Evolutionary conservation across 64 coral and sea anemone genomes (phyloP).

Genomic region (Hydrozoanthus tunicans): DNA sequence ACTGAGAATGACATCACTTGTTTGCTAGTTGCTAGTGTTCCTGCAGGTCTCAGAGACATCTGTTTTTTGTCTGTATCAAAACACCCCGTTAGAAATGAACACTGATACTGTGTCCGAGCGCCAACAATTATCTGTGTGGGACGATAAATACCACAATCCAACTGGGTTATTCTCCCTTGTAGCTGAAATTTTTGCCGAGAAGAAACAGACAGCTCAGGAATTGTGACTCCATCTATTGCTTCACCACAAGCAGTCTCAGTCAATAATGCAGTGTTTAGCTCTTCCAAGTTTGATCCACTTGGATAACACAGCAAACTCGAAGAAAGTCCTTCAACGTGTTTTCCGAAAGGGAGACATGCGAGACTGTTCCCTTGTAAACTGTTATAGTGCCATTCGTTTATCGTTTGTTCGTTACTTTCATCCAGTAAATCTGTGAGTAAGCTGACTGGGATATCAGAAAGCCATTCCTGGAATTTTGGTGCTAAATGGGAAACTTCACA

Average conservation of each 20-base stretch:
- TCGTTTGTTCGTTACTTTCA: conserved; percentile 64
- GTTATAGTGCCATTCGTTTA: conserved; percentile 30
- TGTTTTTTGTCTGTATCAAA: neutral
- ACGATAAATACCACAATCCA: neutral
- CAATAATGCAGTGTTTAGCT: conserved; percentile 30
- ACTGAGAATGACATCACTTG: conserved; percentile 66
- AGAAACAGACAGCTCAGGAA: neutral
- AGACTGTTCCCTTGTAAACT: conserved; percentile 65
- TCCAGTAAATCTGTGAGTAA: conserved; percentile 44
- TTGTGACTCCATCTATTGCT: neutral
- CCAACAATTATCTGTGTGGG: neutral
- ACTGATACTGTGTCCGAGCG: conserved; percentile 18
- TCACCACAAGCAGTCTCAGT: neutral
- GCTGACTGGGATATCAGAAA: conserved; percentile 43
- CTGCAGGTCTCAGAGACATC: conserved; percentile 35
- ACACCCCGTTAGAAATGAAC: conserved; percentile 14
- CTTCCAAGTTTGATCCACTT: conserved; percentile 51
- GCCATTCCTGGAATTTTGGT: neutral
- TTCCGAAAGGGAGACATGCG: neutral
- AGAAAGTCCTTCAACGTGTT: neutral
- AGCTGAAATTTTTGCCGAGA: conserved; percentile 33
- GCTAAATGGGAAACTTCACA: neutral
- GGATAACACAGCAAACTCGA: conserved; percentile 57
- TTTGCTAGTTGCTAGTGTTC: conserved; percentile 44
- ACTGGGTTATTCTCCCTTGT: conserved; percentile 39